Percentiles rank a stretch among this genome's conserved stretches.
Conservation (phyloP, 1,140 invertebrate species). For the Zaprionus taronus region DNA sequence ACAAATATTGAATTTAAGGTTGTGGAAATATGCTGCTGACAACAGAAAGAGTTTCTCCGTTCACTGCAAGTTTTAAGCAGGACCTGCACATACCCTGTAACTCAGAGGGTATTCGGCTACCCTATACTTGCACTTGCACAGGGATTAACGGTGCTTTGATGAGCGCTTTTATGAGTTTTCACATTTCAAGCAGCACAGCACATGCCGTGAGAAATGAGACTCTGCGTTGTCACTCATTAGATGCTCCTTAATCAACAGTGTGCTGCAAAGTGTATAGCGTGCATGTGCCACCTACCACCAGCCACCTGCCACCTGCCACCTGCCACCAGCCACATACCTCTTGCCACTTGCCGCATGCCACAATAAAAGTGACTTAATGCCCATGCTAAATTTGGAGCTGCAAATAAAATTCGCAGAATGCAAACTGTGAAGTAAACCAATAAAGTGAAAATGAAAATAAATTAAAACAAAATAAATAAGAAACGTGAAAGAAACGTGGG, state of each 20-base stretch:
- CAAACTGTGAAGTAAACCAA: slow-evolving; percentile 20
- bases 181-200: too few relatives aligned
- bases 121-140: too few relatives aligned
- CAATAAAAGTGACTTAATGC: slow-evolving; percentile 34
- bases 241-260: slow-evolving; percentile 28
- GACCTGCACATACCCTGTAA: too few relatives aligned
- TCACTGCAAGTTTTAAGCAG: too few relatives aligned
- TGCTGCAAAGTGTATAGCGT: slow-evolving; percentile 8
- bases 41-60: too few relatives aligned
- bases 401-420: slow-evolving; percentile 16
- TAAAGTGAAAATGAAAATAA: slow-evolving; percentile 16
- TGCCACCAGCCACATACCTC: background rate
- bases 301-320: background rate
- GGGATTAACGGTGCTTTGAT: too few relatives aligned
- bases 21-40: background rate
- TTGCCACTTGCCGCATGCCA: slow-evolving; percentile 8
- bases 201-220: too few relatives aligned
- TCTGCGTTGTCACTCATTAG: too few relatives aligned
- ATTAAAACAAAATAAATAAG: slow-evolving; percentile 20
- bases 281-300: slow-evolving; percentile 11
- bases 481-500: background rate
- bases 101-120: too few relatives aligned
- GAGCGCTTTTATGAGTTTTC: too few relatives aligned
- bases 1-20: background rate
- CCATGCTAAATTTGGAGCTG: slow-evolving; percentile 10